Percentiles rank a stretch among this genome's conserved stretches.
Conservation (phyloP, 2,888 invertebrate species). For the Diadegma fenestrale region DNA sequence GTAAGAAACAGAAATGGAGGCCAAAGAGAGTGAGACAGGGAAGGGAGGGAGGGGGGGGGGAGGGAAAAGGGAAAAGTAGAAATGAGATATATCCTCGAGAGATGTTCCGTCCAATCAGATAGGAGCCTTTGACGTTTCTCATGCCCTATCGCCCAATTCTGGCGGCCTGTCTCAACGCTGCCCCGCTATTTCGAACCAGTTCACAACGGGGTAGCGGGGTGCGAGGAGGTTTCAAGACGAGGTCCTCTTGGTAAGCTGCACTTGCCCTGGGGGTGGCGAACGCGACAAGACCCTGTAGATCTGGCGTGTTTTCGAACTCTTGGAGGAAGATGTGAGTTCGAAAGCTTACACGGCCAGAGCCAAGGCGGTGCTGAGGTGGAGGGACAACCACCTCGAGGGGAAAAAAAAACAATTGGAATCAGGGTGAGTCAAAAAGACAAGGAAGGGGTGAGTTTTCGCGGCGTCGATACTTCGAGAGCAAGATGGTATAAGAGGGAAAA, state of each 20-base stretch:
- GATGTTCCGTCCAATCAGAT: slow-evolving; percentile 83
- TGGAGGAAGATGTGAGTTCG: slow-evolving; percentile 14
- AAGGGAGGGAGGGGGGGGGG: not conserved
- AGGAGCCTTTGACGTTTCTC: slow-evolving; percentile 83
- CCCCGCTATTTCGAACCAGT: slow-evolving; percentile 46
- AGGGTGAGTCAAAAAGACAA: slow-evolving; percentile 2
- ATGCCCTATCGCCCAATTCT: slow-evolving; percentile 83
- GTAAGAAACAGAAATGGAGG: not conserved
- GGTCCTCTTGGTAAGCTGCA: slow-evolving; percentile 20
- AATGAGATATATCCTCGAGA: slow-evolving; percentile 62
- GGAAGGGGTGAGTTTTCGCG: slow-evolving; percentile 41
- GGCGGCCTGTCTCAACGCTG: slow-evolving; percentile 72
- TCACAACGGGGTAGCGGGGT: not conserved
- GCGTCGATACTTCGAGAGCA: slow-evolving; percentile 22
- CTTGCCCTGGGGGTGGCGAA: not conserved
- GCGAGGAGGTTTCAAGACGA: not conserved
- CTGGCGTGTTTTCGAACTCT: slow-evolving; percentile 18
- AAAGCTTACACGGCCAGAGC: not conserved
- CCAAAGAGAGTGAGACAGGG: not conserved
- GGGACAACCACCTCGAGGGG: not conserved
- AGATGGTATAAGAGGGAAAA: slow-evolving; percentile 14
- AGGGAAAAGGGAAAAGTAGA: not conserved
- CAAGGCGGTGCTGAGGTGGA: not conserved
- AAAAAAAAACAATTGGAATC: slow-evolving; percentile 25
- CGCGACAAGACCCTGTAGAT: not conserved